Conservation (phyloP, 2,888 invertebrate species). For the Drosophila nigricruria region DNA sequence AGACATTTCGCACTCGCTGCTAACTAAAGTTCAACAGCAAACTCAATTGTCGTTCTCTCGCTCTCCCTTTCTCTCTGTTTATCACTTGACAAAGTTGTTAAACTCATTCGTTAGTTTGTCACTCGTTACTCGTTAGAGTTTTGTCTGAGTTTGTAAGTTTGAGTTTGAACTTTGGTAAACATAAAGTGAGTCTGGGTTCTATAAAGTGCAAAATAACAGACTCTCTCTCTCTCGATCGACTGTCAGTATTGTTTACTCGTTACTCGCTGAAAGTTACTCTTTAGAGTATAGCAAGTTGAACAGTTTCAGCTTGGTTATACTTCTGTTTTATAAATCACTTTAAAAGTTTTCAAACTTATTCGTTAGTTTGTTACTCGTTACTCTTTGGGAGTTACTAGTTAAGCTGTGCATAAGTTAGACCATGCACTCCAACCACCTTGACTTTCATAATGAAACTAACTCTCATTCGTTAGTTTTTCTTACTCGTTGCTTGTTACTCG, state of each 20-base stretch:
- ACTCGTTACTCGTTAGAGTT: constrained; percentile 5
- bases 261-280: neutral
- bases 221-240: neutral
- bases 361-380: neutral
- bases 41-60: constrained; percentile 26
- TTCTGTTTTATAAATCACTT: no score
- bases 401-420: neutral
- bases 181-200: neutral
- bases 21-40: constrained; percentile 8
- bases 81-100: neutral
- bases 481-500: neutral
- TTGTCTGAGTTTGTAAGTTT: neutral
- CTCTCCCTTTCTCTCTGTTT: neutral
- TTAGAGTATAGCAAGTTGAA: neutral
- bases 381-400: neutral
- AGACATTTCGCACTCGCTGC: constrained; percentile 18
- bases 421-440: neutral
- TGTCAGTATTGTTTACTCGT: neutral
- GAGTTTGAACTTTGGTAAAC: neutral
- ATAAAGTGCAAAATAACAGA: neutral
- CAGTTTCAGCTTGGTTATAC: no score
- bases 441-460: neutral
- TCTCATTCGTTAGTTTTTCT: neutral
- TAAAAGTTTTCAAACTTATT: neutral
- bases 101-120: constrained; percentile 12